Evolutionary conservation across 2,113 vertebrate genomes (phyloP).

Genomic region (Mobula hypostoma): DNA sequence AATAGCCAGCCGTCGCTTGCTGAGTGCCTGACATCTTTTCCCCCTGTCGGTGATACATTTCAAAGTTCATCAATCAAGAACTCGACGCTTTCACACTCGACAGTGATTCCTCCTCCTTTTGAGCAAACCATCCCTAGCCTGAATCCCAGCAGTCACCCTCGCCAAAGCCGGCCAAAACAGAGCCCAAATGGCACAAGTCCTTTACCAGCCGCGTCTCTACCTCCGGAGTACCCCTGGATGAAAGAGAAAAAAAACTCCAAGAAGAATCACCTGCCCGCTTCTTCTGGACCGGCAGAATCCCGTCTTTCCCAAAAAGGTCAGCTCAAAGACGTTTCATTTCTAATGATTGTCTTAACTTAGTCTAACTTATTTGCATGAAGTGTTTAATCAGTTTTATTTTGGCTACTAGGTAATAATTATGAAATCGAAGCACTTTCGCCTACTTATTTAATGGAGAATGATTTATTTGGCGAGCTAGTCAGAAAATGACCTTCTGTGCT

Average conservation of each 20-base stretch:
- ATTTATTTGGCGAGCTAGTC: constrained; percentile 75
- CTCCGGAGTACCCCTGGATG: constrained; percentile 94
- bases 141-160: constrained; percentile 81
- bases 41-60: constrained; percentile 99
- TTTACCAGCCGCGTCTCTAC: constrained; percentile 68
- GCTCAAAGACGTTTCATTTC: constrained; percentile 52
- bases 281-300: constrained; percentile 59
- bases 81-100: constrained; percentile 94
- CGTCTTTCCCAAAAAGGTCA: constrained; percentile 94
- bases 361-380: constrained; percentile 25
- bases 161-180: constrained; percentile 80
- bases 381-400: constrained; percentile 29
- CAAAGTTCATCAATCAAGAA: constrained; percentile 99
- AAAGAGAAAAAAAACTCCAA: constrained; percentile 92
- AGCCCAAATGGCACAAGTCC: constrained; percentile 70
- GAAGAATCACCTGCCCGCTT: constrained; percentile 67
- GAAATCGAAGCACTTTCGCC: constrained; percentile 49
- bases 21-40: constrained; percentile 99
- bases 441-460: constrained; percentile 73
- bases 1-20: constrained; percentile 99
- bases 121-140: constrained; percentile 92
- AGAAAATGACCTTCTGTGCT: constrained; percentile 73
- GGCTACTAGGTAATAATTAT: constrained; percentile 19
- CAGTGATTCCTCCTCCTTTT: constrained; percentile 97
- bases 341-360: constrained; percentile 32